Evolutionary conservation across 2,797 vertebrate genomes (phyloP), one percentile per base, ranked within the genome.

Genomic region (Borostomias antarcticus): DNA sequence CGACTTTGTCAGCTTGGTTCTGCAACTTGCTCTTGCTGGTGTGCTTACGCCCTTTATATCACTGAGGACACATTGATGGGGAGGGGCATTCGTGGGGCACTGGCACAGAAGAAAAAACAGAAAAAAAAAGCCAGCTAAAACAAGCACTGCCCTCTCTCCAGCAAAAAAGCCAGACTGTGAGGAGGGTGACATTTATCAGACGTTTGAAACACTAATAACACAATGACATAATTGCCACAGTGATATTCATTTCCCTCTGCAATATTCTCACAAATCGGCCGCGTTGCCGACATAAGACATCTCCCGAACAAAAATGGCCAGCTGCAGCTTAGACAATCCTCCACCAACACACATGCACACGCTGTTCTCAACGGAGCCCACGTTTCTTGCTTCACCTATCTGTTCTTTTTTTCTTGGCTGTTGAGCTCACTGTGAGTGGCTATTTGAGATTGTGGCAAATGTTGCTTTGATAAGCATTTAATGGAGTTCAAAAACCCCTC

Each of bases 301-400:
- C 17, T 40, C 8, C 2, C n/a, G 15, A 43, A 59, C 5, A 7
- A 29, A 59, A 82, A 80, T 67, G 76, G 73, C 81, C n/a, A 43
- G 70, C 54, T 70, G 77, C 73, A 78, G 79, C 78, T 82, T 74
- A 86, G 86, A 90, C 83, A 68, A 82, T 85, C 82, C 82, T 79
- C 73, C 77, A 84, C 17, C 15, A 15, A 17, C 13, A 69, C 69
- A 65, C 56, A 25, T 23, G 30, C 35, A 50, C 57, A 57, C 45
- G 52, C 54, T 62, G 32, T 62, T n/a, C 43, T 30, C 28, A 62
- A 30, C 28, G n/a, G 19, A 19, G 43, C 30, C 26, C 26, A 19
- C 26, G 33, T 64, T 7, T 61, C n/a, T 11, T 51, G 9, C 35
- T 59, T 67, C 62, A 21, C n/a, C 69, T 68, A 62, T 0, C 1